Evolutionary conservation across 2,797 vertebrate genomes (phyloP).

Genomic region (Limosa lapponica): DNA sequence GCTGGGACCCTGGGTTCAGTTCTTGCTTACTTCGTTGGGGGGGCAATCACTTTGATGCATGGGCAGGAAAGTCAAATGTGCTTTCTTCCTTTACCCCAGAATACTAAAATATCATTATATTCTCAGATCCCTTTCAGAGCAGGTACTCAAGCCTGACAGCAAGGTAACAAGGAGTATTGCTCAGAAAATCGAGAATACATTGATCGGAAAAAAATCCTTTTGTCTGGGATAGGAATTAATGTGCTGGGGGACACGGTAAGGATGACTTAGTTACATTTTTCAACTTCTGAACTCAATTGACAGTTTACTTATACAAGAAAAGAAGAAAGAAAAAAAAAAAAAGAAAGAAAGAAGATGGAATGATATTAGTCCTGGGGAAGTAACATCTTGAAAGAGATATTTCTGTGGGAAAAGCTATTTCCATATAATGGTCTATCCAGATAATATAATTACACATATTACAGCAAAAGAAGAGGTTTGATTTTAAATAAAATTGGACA

Average conservation of each 20-base stretch:
- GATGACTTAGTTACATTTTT: not conserved
- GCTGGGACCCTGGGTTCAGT: not conserved
- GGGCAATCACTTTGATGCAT: fast-evolving
- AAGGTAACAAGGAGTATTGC: not conserved
- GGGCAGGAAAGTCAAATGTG: not conserved
- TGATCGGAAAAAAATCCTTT: not conserved
- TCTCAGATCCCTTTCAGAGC: not conserved
- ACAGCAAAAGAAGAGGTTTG: not conserved
- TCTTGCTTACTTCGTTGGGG: not conserved
- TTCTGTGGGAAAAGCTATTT: not conserved
- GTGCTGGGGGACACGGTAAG: fast-evolving
- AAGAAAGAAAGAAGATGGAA: no score
- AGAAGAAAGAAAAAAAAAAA: not conserved
- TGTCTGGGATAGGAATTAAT: not conserved
- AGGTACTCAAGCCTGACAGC: not conserved
- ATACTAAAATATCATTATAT: not conserved
- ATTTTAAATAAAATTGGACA: not conserved
- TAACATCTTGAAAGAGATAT: not conserved
- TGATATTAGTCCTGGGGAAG: not conserved
- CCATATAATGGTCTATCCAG: not conserved
- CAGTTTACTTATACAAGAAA: not conserved
- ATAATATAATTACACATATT: not conserved
- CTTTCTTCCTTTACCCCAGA: not conserved
- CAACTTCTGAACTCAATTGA: not conserved
- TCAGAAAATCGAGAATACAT: not conserved